Conservation (phyloP, 2,888 invertebrate species). For the Agonopterix arenella region DNA sequence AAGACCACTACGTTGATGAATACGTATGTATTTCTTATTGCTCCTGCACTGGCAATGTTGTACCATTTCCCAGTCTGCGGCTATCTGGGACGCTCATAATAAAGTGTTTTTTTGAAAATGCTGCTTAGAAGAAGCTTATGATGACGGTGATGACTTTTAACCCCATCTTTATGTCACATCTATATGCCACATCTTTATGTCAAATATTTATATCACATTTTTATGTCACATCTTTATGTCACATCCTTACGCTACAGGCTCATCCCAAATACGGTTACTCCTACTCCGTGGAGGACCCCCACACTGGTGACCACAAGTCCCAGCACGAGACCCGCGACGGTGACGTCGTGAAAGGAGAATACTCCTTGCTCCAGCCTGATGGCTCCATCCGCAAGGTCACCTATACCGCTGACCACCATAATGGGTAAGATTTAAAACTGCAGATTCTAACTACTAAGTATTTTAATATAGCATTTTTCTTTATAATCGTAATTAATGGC, state of each 20-base stretch:
- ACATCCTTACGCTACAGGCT: conserved; percentile 38
- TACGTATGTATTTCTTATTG: conserved; percentile 40
- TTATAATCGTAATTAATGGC: too few species aligned
- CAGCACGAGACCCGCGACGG: conserved; percentile 76
- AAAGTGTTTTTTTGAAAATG: too few species aligned
- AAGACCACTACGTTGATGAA: conserved; percentile 66
- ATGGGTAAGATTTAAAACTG: conserved; percentile 50
- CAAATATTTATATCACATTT: too few species aligned
- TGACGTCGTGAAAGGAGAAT: conserved; percentile 76
- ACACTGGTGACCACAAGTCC: conserved; percentile 78
- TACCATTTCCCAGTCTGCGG: too few species aligned
- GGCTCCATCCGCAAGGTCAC: conserved; percentile 77
- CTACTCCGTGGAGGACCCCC: conserved; percentile 77
- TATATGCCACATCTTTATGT: conserved; percentile 19
- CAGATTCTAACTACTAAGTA: too few species aligned
- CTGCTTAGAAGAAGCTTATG: too few species aligned
- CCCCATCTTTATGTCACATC: too few species aligned
- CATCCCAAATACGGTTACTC: conserved; percentile 73
- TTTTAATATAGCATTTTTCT: too few species aligned
- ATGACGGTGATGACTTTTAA: too few species aligned
- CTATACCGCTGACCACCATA: conserved; percentile 76
- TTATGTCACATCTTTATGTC: too few species aligned
- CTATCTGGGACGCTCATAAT: too few species aligned
- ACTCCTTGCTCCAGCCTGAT: conserved; percentile 76
- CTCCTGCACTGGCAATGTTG: too few species aligned